Conservation (phyloP, 2,888 invertebrate species). For the Lymantria dispar region DNA sequence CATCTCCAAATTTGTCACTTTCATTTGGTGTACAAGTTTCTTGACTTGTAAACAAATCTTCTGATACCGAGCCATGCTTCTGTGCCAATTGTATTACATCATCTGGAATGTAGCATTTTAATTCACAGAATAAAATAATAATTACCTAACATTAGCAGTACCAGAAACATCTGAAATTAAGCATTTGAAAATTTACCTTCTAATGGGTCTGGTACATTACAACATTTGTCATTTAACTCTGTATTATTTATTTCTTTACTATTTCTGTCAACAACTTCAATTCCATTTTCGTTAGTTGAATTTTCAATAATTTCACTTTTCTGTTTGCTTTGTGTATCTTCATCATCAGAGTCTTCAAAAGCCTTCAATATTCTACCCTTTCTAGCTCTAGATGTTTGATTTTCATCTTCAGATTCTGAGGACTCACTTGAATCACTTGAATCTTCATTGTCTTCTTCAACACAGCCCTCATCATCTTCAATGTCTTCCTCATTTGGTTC, state of each 20-base stretch:
- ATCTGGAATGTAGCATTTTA: slow-evolving; percentile 45
- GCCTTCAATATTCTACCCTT: slow-evolving; percentile 74
- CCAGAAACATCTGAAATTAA: too few relatives aligned
- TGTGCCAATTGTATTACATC: slow-evolving; percentile 64
- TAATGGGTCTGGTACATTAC: slow-evolving; percentile 34
- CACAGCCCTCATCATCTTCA: slow-evolving; percentile 36
- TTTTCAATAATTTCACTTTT: slow-evolving; percentile 1
- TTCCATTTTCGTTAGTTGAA: slow-evolving; percentile 1
- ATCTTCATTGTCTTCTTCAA: slow-evolving; percentile 42
- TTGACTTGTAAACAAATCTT: slow-evolving; percentile 62
- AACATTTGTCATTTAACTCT: neutral
- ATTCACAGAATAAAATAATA: neutral
- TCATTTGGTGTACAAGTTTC: slow-evolving; percentile 32
- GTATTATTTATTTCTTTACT: slow-evolving; percentile 6
- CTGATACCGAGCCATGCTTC: slow-evolving; percentile 49
- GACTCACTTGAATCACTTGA: slow-evolving; percentile 51
- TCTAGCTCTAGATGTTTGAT: slow-evolving; percentile 42
- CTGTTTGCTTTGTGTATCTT: slow-evolving; percentile 29
- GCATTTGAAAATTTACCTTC: slow-evolving; percentile 47
- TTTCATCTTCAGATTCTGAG: slow-evolving; percentile 57
- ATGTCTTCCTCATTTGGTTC: slow-evolving; percentile 31
- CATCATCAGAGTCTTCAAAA: slow-evolving; percentile 76
- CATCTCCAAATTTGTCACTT: slow-evolving; percentile 16
- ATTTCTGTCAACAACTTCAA: neutral
- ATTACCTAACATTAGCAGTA: too few relatives aligned